Percentiles rank a stretch among this genome's conserved stretches.
These are phyloP conservation scores for Athalia rosae DNA, from an alignment of 2,888 invertebrate genomes.

Conservation along the genomic window DNA sequence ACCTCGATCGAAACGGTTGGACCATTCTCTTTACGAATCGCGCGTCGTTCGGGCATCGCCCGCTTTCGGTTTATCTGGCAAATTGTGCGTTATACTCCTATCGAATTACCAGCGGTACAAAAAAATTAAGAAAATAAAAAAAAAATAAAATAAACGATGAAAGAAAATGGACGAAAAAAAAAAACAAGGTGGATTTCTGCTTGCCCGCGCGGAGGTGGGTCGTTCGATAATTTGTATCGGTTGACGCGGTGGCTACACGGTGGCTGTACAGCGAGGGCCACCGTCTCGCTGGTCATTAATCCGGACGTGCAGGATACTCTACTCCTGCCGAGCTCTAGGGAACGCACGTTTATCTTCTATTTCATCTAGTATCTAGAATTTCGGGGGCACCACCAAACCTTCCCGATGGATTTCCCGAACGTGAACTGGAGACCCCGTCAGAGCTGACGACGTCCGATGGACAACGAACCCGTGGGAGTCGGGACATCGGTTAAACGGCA, in stretches of 20 bases:
- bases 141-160: too few relatives aligned
- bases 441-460: conserved; percentile 5
- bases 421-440: conserved; percentile 14
- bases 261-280: conserved; percentile 3
- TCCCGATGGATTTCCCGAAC: conserved; percentile 20
- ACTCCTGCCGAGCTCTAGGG: conserved; percentile 20
- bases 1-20: background rate
- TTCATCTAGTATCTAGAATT: conserved; percentile 41
- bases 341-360: conserved; percentile 35
- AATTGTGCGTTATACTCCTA: background rate
- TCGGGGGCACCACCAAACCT: conserved; percentile 26
- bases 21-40: background rate
- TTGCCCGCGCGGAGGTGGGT: conserved; percentile 7
- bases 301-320: conserved; percentile 30
- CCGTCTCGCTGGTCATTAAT: conserved; percentile 33
- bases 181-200: too few relatives aligned
- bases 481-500: background rate
- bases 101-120: conserved; percentile 21
- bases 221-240: conserved; percentile 34
- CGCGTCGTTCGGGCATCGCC: too few relatives aligned
- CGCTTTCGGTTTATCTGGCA: background rate
- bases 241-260: conserved; percentile 22
- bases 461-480: conserved; percentile 41
- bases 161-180: too few relatives aligned
- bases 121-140: background rate